Conservation (phyloP, 2,797 vertebrate genomes). For the Margarornis squamiger region DNA sequence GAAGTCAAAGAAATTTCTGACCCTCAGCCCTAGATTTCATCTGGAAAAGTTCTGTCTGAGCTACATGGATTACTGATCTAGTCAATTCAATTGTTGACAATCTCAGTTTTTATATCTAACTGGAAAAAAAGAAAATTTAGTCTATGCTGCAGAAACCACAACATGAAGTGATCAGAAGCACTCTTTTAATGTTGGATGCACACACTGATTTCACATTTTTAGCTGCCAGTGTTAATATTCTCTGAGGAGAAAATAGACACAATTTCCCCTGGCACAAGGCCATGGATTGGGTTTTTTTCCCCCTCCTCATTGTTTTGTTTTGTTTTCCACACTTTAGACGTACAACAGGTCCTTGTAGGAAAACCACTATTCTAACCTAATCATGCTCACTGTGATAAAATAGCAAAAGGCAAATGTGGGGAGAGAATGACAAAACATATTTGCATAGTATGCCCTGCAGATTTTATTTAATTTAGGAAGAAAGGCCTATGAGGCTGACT, state of each 20-base stretch:
- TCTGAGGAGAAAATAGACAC: background rate
- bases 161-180: background rate
- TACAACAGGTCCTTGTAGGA: background rate
- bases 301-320: background rate
- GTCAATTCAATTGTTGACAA: background rate
- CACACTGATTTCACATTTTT: background rate
- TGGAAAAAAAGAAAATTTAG: background rate
- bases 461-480: conserved; percentile 58
- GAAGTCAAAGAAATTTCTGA: background rate
- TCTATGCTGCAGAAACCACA: background rate
- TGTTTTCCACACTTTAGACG: background rate
- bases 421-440: conserved; percentile 49
- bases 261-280: background rate
- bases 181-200: background rate
- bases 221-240: background rate
- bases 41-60: background rate
- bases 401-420: conserved; percentile 11
- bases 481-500: conserved; percentile 31
- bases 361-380: conserved; percentile 33
- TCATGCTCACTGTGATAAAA: conserved; percentile 41
- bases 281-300: background rate
- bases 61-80: background rate
- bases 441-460: conserved; percentile 36
- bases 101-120: background rate
- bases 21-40: background rate